phyloP scores from a whole-genome alignment of 2,113 vertebrate species.

The Rhadina sibilatrix region DNA sequence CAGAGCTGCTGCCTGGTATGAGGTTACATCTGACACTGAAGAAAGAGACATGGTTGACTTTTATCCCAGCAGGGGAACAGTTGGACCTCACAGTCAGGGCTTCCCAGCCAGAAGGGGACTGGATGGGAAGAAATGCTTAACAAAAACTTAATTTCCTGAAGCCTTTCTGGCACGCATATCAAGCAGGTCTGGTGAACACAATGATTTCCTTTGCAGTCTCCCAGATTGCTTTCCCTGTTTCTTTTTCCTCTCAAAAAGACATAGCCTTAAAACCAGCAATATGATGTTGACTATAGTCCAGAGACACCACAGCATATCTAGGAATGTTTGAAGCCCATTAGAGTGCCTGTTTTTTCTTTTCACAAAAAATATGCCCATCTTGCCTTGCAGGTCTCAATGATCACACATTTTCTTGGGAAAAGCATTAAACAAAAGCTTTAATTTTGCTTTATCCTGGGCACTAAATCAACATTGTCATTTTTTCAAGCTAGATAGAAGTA shows the following conservation, averaged over 20 bases:
- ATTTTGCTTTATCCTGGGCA: neutral
- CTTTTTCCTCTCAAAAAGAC: neutral
- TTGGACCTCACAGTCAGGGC: neutral
- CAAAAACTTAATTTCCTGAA: neutral
- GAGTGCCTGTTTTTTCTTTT: neutral
- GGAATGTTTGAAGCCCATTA: neutral
- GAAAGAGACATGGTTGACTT: neutral
- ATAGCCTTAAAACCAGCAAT: neutral
- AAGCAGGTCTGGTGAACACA: neutral
- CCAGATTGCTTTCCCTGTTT: neutral
- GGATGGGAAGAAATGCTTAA: neutral
- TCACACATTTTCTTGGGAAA: neutral
- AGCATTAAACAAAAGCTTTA: neutral
- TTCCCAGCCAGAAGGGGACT: neutral
- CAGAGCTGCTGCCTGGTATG: neutral
- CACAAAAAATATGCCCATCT: neutral
- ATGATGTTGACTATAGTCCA: neutral
- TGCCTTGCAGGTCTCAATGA: neutral
- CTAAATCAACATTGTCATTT: fast-evolving
- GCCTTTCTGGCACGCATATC: neutral
- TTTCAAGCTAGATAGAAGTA: neutral
- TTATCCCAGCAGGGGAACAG: neutral
- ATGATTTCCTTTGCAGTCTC: neutral
- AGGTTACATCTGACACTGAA: neutral
- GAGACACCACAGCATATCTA: neutral